A percentile compares a stretch with the other conserved stretches of the same genome.
phyloP scores from a whole-genome alignment of 2,888 invertebrate genomes.

The Cataglyphis livida region DNA sequence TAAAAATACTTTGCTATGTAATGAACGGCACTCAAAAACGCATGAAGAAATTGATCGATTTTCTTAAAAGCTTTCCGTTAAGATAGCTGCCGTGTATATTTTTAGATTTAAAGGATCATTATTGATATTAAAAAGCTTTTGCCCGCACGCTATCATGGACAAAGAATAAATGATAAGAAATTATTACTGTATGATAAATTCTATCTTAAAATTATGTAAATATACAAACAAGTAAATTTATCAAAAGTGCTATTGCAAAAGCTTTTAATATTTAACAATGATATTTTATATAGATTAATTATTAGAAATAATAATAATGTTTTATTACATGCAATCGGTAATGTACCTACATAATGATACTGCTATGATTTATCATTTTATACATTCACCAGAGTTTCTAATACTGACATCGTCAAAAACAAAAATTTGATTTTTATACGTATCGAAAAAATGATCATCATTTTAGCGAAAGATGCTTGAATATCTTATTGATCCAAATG shows the following conservation, averaged over 20 bases:
- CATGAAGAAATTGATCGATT: constrained; percentile 23
- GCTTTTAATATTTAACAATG: constrained; percentile 4
- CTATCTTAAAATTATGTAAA: background rate
- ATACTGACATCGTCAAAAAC: constrained; percentile 57
- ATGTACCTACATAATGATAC: constrained; percentile 52
- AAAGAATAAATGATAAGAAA: background rate
- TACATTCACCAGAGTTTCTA: constrained; percentile 54
- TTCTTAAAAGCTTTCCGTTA: constrained; percentile 21
- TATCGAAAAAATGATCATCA: constrained; percentile 12
- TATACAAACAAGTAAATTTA: background rate
- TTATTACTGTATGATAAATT: background rate
- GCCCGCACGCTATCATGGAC: background rate
- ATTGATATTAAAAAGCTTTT: constrained; percentile 11
- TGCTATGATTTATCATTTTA: constrained; percentile 51
- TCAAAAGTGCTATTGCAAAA: background rate
- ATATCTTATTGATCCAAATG: constrained; percentile 20
- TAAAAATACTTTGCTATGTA: constrained; percentile 39
- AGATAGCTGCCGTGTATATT: constrained; percentile 42
- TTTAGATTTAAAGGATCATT: constrained; percentile 1
- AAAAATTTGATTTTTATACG: constrained; percentile 36
- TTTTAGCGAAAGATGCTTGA: constrained; percentile 20
- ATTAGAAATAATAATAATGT: constrained; percentile 36
- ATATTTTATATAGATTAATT: constrained; percentile 15
- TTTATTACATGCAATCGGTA: constrained; percentile 49
- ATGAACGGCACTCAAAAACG: constrained; percentile 25